Evolutionary conservation across 2,113 vertebrate species (phyloP).

Genomic region (Ranitomeya variabilis): DNA sequence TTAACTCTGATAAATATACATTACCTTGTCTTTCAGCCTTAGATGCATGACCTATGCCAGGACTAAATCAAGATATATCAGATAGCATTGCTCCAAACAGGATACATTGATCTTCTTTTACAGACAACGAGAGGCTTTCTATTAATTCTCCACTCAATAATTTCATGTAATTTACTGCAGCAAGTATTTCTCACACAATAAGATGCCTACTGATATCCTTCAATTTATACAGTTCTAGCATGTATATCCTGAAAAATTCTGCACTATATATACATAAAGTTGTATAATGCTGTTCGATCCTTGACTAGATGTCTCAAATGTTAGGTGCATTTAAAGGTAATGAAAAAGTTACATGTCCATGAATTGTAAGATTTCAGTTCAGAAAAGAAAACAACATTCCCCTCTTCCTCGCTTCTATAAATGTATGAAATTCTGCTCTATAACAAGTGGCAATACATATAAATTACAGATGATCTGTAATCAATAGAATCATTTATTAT

Average conservation of each 20-base stretch:
- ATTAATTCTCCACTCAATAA: background rate
- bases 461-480: background rate
- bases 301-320: background rate
- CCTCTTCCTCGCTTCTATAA: background rate
- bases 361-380: background rate
- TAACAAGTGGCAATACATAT: background rate
- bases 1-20: background rate
- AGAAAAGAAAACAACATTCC: background rate
- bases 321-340: background rate
- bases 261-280: background rate
- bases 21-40: background rate
- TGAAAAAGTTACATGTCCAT: background rate
- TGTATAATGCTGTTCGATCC: background rate
- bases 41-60: background rate
- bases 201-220: background rate
- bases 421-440: background rate
- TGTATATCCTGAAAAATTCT: background rate
- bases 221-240: background rate
- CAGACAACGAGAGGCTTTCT: background rate
- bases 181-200: too few species aligned
- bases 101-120: slow-evolving; percentile 19
- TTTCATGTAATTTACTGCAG: background rate
- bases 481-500: background rate
- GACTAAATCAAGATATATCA: slow-evolving; percentile 2
- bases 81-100: background rate